Conservation (phyloP, 2,888 invertebrate genomes). For the Abrostola triplasia region DNA sequence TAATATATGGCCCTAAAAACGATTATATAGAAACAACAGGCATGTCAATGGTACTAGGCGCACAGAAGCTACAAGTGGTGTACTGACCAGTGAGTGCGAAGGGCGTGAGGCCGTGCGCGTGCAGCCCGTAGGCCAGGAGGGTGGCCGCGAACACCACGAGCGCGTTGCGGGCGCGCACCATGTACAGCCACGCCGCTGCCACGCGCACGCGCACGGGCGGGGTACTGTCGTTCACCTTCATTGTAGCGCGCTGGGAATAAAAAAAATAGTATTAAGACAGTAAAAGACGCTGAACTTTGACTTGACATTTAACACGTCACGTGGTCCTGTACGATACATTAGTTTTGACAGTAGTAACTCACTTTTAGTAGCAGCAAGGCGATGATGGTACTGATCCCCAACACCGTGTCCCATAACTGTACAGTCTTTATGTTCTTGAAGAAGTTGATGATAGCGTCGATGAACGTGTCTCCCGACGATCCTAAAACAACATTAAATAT, state of each 20-base stretch:
- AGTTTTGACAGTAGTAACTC: constrained; percentile 35
- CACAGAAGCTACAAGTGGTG: not conserved
- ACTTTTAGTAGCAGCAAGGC: constrained; percentile 89
- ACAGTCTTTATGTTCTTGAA: constrained; percentile 89
- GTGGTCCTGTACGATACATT: too few relatives aligned
- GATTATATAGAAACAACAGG: too few relatives aligned
- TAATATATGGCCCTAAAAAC: not conserved
- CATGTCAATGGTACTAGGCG: not conserved
- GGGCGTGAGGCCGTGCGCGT: constrained; percentile 85
- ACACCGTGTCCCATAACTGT: constrained; percentile 90
- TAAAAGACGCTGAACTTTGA: too few relatives aligned
- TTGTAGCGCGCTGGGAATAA: constrained; percentile 56
- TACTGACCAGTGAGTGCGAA: constrained; percentile 91
- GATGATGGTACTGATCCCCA: constrained; percentile 90
- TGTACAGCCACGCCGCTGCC: constrained; percentile 63
- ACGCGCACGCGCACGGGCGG: constrained; percentile 36
- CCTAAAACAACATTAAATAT: constrained; percentile 65
- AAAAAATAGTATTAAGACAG: not conserved
- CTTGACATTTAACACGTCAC: too few relatives aligned
- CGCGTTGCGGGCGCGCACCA: constrained; percentile 93
- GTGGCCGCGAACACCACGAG: constrained; percentile 92
- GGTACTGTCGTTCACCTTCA: constrained; percentile 46
- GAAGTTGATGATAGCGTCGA: constrained; percentile 89
- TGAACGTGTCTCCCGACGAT: constrained; percentile 88
- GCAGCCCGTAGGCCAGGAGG: constrained; percentile 86